phyloP scores from a whole-genome alignment of 2,888 invertebrate genomes.

The Cataglyphis livida region DNA sequence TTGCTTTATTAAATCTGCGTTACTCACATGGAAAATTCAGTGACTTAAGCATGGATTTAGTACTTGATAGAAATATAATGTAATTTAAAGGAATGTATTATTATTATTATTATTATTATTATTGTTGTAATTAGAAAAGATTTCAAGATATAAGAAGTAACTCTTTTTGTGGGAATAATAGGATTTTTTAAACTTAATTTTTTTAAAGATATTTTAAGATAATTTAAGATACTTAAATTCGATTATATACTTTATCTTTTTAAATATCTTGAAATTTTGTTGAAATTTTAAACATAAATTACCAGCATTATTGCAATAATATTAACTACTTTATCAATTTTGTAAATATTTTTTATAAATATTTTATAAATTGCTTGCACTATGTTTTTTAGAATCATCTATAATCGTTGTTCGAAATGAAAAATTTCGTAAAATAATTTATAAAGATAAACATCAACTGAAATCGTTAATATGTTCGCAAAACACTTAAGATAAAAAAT shows the following conservation, averaged over 20 bases:
- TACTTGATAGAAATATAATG: neutral
- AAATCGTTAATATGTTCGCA: constrained; percentile 1
- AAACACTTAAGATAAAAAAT: constrained; percentile 25
- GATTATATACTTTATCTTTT: neutral
- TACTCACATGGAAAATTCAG: neutral
- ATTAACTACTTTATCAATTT: neutral
- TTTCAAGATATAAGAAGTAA: neutral
- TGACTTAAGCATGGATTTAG: constrained; percentile 11
- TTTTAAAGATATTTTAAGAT: neutral
- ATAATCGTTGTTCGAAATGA: neutral
- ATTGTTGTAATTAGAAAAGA: neutral
- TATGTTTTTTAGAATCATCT: neutral
- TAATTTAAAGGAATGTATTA: neutral
- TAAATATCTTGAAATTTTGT: neutral
- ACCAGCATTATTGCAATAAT: no score
- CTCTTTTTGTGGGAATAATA: neutral
- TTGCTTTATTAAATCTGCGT: constrained; percentile 12
- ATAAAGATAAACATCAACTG: neutral
- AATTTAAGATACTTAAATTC: no score
- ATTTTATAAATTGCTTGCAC: neutral
- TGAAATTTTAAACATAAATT: neutral
- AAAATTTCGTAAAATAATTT: neutral
- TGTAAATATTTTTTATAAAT: neutral
- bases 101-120: neutral
- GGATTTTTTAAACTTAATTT: neutral